Conservation (phyloP, 2,888 invertebrate genomes). For the Julus scanicus region DNA sequence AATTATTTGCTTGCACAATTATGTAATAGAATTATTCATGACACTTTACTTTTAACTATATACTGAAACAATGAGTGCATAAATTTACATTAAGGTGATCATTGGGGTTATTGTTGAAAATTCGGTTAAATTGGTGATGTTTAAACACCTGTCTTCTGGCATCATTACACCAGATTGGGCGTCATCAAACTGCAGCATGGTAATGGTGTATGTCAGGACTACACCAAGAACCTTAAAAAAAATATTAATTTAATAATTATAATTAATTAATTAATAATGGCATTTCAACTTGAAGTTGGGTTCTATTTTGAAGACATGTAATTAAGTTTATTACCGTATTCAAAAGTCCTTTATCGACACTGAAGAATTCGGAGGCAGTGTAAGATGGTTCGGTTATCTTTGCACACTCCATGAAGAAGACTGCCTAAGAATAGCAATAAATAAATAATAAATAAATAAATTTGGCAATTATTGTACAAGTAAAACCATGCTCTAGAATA, state of each 20-base stretch:
- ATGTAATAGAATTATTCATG: not conserved
- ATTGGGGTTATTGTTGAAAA: not conserved
- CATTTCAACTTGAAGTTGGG: not conserved
- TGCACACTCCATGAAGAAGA: slow-evolving; percentile 46
- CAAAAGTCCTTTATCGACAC: slow-evolving; percentile 50
- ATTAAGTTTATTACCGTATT: not conserved
- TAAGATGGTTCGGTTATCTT: slow-evolving; percentile 5
- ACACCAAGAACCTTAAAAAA: slow-evolving; percentile 11
- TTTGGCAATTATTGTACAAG: not conserved
- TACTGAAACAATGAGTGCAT: not conserved
- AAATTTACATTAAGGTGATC: not conserved
- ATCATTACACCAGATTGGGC: not conserved
- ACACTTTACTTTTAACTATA: not conserved
- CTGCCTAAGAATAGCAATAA: slow-evolving; percentile 1
- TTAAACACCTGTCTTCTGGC: slow-evolving; percentile 9
- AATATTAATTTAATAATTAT: not conserved
- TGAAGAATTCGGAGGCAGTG: slow-evolving; percentile 33
- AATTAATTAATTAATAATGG: not conserved
- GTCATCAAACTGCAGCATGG: slow-evolving; percentile 46
- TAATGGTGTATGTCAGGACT: slow-evolving; percentile 43
- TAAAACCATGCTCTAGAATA: not conserved
- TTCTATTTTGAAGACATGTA: not conserved
- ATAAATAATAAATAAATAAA: not conserved
- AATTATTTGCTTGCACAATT: not conserved
- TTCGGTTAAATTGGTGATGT: slow-evolving; percentile 17